Base-by-base conservation (phyloP, 2,888 invertebrate genomes). In the Neuroscelio doddi region DNA sequence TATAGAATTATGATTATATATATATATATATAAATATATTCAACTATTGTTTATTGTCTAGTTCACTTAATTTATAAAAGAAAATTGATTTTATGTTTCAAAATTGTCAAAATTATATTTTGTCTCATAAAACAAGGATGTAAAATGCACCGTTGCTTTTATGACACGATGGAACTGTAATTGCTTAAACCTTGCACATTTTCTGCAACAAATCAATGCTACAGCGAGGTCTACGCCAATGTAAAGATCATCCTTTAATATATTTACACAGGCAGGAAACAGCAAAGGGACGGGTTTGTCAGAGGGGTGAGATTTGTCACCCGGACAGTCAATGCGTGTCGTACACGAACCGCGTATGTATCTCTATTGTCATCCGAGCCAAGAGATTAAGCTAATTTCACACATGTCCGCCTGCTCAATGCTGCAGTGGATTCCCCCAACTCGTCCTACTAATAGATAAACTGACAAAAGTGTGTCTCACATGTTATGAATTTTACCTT, bases 361-460 rank as follows among this genome's bases (percentile, higher is more conserved):
- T 83, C 80, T 76, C 81, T 68, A 84, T 84, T 84, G 84, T 84
- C 84, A 84, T 83, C 80, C 80, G 82, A 84, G 78, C 79, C 74
- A 79, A 76, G 80, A 84, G 84, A 84, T 84, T 84, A 84, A 83
- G 84, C 84, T 84, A 84, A 84, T 84, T 84, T 84, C 84, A 83
- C 84, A 84, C 84, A 83, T 84, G 84, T 84, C 81, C 82, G 77
- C 80, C 77, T 74, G 51, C 45, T 52, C 42, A 64, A 52, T 51
- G 52, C 64, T 39, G 32, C 39, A 21, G 21, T 62, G 41, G 39
- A 39, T 46, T 58, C 46, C 49, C 27, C 53, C 52, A 32, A 24
- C 47, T 30, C 34, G 21, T 58, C 45, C 38, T 63, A 5, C 24
- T 24, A 12, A 24, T 12, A 24, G 24, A 41, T 24, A 24, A 24